Conservation (phyloP, 1,140 invertebrate genomes). For the Batillaria attramentaria region DNA sequence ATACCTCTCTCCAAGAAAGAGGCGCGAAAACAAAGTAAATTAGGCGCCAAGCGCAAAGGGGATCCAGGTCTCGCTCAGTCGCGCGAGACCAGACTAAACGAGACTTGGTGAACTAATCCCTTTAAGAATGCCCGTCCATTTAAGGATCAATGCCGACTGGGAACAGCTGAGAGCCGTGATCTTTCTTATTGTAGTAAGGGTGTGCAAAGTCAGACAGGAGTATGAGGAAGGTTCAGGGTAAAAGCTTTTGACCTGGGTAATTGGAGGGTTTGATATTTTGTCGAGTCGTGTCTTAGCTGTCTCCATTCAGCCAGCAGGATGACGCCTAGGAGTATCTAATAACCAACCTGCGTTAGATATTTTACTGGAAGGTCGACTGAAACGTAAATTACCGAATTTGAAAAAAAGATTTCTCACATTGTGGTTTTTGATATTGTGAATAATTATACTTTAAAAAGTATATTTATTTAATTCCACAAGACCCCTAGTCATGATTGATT, state of each 20-base stretch:
- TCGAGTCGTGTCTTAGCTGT: neutral
- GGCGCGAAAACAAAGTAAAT: neutral
- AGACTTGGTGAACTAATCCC: slow-evolving; percentile 3
- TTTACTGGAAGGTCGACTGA: too few relatives aligned
- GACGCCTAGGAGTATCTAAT: too few relatives aligned
- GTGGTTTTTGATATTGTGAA: neutral
- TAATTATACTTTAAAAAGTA: neutral
- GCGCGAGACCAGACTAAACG: neutral
- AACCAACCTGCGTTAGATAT: too few relatives aligned
- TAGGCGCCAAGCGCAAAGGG: neutral
- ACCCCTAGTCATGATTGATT: too few relatives aligned
- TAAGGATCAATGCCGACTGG: slow-evolving; percentile 11
- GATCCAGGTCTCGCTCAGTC: neutral
- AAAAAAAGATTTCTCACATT: neutral
- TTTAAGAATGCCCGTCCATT: slow-evolving; percentile 19
- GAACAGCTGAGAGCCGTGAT: neutral
- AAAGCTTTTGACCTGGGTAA: neutral
- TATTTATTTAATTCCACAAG: neutral
- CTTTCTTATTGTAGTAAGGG: too few relatives aligned
- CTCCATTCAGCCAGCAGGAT: neutral
- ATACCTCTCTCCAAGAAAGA: neutral
- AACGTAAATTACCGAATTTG: too few relatives aligned
- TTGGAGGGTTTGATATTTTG: neutral
- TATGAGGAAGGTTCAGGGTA: neutral
- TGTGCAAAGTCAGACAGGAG: neutral